Base-by-base conservation (phyloP, 2,888 invertebrate species). In the Abscondita cerata region DNA sequence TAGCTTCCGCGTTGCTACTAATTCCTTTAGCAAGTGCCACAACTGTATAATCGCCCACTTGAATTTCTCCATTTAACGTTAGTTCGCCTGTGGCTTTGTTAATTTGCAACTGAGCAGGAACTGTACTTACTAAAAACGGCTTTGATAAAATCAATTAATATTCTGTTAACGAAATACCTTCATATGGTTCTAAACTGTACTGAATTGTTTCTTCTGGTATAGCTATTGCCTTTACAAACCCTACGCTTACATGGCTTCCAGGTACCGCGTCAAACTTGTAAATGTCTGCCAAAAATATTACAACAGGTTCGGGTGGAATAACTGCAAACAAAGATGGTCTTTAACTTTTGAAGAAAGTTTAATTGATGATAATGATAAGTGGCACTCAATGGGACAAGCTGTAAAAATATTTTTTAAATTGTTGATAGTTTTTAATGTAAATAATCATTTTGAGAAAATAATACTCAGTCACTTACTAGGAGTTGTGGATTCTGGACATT, bases 1-100 rank as follows among this genome's bases (percentile, higher is more conserved):
- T 57, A 12, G 57, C 67, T 19, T 46, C 40, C 9, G 40, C 59
- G 34, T 41, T 48, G 38, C 62, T 67, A 8, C 25, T 36, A 12
- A 47, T 13, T 9, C 69, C 71, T n/a, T 51, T 70, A 12, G 72
- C 73, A 19, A 25, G 66, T 31, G 81, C 81, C 68, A 71, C 70
- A 69, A 83, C 79, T 16, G 51, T 72, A 69, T 82, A 81, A 2
- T 74, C 68, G 9, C 82, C 83, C 36, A 67, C 76, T 13, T 74
- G 75, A 8, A 79, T 71, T 59, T 81, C 81, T 66, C 79, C 77
- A 3, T 67, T 72, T 62, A 76, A 79, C 67, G 80, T 80, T 16
- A 82, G 44, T 40, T 80, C 78, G 52, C 76, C 77, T 4, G 81
- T 55, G 12, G 18, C 12, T 48, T 33, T 11, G 11, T 63, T 55